Evolutionary conservation across 2,113 vertebrate genomes (phyloP).

Genomic region (Lethenteron reissneri): DNA sequence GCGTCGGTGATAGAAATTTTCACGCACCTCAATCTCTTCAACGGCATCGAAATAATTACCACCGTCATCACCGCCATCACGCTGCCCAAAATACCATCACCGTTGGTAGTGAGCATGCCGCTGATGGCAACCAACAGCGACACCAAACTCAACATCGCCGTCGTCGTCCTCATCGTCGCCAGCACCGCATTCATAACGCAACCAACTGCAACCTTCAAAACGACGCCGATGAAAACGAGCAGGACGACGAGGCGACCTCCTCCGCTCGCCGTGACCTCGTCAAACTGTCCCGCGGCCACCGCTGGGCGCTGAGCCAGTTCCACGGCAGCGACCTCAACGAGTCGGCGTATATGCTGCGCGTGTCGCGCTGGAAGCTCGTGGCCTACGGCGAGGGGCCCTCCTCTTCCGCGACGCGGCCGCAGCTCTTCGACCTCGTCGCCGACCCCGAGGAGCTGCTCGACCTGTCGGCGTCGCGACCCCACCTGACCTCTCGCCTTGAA

Average conservation of each 20-base stretch:
- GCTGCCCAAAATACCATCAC: too few relatives aligned
- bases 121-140: too few relatives aligned
- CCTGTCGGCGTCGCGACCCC: constrained; percentile 32
- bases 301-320: constrained; percentile 72
- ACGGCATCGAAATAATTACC: too few relatives aligned
- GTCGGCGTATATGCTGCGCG: constrained; percentile 73
- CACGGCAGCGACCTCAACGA: constrained; percentile 75
- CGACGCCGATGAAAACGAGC: neutral
- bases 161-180: neutral
- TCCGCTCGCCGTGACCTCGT: neutral
- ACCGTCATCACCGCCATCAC: too few relatives aligned
- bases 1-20: neutral
- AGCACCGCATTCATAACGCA: neutral
- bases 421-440: constrained; percentile 26
- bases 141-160: neutral
- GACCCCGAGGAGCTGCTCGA: constrained; percentile 65
- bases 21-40: neutral
- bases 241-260: constrained; percentile 16
- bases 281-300: too few relatives aligned
- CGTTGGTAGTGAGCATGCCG: too few relatives aligned
- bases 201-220: neutral
- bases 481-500: constrained; percentile 31
- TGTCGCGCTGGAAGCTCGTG: constrained; percentile 57
- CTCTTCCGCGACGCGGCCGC: too few relatives aligned
- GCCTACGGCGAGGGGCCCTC: constrained; percentile 40